These are phyloP conservation scores for Chrosomus eos DNA, from an alignment of 2,797 vertebrate species.

Conservation along the genomic window DNA sequence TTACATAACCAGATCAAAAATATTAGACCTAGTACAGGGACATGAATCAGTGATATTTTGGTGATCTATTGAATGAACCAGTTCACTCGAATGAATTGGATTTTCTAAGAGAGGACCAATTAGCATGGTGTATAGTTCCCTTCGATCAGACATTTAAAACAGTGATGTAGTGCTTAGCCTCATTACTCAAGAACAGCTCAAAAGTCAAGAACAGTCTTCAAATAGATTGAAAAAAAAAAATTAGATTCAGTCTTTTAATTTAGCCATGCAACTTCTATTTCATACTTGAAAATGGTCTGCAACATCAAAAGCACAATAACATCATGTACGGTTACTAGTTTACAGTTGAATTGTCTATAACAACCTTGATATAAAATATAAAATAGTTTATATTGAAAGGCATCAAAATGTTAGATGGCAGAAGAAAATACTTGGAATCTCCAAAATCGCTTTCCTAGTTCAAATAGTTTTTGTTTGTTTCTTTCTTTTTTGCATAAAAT, in stretches of 20 bases:
- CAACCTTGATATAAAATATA: no score
- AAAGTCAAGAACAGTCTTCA: neutral
- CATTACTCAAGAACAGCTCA: neutral
- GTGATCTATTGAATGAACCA: neutral
- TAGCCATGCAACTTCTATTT: neutral
- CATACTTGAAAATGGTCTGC: neutral
- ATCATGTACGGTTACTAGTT: neutral
- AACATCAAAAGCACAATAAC: neutral
- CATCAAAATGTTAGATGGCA: neutral
- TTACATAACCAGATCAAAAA: neutral
- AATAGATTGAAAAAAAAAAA: neutral
- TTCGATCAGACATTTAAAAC: neutral
- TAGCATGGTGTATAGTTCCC: neutral
- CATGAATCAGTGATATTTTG: neutral
- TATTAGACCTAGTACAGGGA: no score
- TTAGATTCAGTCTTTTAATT: no score
- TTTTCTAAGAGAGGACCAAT: neutral
- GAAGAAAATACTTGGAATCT: no score
- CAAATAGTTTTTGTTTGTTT: no score
- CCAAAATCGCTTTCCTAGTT: neutral
- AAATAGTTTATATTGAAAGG: neutral
- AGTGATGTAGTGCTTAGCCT: neutral
- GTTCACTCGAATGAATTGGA: neutral
- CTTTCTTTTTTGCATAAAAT: neutral
- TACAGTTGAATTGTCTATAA: neutral